These are phyloP conservation scores for Keiferia lycopersicella DNA, from an alignment of 2,888 invertebrate species.

Conservation along the genomic window DNA sequence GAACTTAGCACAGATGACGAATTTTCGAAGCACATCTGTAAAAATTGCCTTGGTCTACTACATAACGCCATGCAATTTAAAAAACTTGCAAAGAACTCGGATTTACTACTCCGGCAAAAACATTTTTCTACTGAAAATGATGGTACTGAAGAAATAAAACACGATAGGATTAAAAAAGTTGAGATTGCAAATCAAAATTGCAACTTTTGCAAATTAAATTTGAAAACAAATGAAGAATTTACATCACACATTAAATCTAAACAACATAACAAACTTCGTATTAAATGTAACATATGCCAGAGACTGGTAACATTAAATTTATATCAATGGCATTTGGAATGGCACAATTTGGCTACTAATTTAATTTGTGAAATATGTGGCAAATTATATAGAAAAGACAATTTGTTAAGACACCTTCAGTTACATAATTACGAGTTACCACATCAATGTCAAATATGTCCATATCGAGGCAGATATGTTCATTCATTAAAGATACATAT, in stretches of 20 bases:
- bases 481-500: conserved; percentile 72
- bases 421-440: conserved; percentile 33
- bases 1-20: conserved; percentile 47
- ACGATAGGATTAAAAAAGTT: conserved; percentile 17
- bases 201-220: conserved; percentile 37
- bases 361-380: conserved; percentile 62
- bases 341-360: conserved; percentile 49
- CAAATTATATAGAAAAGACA: conserved; percentile 60
- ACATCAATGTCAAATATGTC: conserved; percentile 42
- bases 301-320: conserved; percentile 45
- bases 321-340: conserved; percentile 46
- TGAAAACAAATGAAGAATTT: conserved; percentile 37
- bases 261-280: conserved; percentile 42
- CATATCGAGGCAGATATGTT: conserved; percentile 65
- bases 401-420: conserved; percentile 54
- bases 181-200: conserved; percentile 31
- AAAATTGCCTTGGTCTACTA: conserved; percentile 51
- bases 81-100: conserved; percentile 51
- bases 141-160: conserved; percentile 28
- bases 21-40: conserved; percentile 54
- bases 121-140: background rate
- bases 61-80: conserved; percentile 52
- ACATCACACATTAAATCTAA: conserved; percentile 43
- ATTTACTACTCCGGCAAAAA: conserved; percentile 41
- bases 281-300: conserved; percentile 43